Evolutionary conservation across 2,888 invertebrate species (phyloP).

Genomic region (Lysandra coridon): DNA sequence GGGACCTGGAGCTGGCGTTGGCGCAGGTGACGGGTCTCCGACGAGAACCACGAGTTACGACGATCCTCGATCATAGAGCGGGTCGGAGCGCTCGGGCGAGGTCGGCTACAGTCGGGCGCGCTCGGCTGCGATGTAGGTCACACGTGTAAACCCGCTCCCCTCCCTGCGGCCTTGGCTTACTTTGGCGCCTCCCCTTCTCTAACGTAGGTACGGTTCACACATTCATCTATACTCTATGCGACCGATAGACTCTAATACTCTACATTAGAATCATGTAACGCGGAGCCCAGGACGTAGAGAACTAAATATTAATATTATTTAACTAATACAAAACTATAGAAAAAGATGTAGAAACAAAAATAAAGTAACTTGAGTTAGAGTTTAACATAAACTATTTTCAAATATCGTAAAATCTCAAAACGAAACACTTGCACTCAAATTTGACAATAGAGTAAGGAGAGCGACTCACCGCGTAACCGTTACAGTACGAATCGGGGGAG

Average conservation of each 20-base stretch:
- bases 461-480: conserved; percentile 39
- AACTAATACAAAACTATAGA: background rate
- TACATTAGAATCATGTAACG: conserved; percentile 15
- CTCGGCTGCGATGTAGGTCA: conserved; percentile 75
- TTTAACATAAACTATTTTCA: background rate
- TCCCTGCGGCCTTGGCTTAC: conserved; percentile 78
- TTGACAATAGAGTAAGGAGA: background rate
- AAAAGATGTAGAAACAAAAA: background rate
- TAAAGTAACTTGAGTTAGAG: background rate
- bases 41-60: conserved; percentile 48
- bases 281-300: background rate
- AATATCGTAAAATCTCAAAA: background rate
- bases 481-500: conserved; percentile 47
- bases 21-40: conserved; percentile 35
- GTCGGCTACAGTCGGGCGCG: conserved; percentile 63
- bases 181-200: conserved; percentile 71
- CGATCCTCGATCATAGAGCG: conserved; percentile 57
- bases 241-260: conserved; percentile 34
- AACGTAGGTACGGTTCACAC: conserved; percentile 41
- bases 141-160: conserved; percentile 80
- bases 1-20: conserved; percentile 25
- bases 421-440: background rate
- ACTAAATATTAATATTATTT: background rate
- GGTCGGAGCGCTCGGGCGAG: conserved; percentile 47
- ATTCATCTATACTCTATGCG: conserved; percentile 40